phyloP scores from a whole-genome alignment of 2,888 invertebrate species.

The Drosophila helvetica region DNA sequence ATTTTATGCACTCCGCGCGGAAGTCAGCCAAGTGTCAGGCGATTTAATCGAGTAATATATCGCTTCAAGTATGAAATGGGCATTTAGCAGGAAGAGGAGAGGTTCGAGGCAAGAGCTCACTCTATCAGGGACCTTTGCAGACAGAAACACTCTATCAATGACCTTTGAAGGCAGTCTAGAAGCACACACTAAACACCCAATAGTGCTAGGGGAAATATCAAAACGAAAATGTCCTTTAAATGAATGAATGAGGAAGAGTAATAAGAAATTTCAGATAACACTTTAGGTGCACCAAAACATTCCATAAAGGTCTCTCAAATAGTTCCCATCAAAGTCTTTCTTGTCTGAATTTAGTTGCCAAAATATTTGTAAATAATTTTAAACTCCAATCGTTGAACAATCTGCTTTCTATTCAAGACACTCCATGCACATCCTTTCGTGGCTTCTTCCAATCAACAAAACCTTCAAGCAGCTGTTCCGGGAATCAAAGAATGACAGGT shows the following conservation, averaged over 20 bases:
- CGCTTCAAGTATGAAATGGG: constrained; percentile 18
- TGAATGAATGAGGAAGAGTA: not conserved
- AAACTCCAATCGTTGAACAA: too few relatives aligned
- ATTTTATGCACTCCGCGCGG: constrained; percentile 49
- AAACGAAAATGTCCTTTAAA: not conserved
- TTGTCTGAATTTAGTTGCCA: not conserved
- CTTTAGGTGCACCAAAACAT: not conserved
- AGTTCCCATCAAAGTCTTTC: not conserved
- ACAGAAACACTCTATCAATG: too few relatives aligned
- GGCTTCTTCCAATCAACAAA: not conserved
- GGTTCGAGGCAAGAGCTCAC: not conserved
- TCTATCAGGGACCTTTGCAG: not conserved
- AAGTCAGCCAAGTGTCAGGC: constrained; percentile 66
- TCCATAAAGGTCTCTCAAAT: not conserved
- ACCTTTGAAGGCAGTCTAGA: not conserved
- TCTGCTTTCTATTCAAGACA: too few relatives aligned
- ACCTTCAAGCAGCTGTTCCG: constrained; percentile 7
- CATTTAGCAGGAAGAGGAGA: not conserved
- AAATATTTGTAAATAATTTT: too few relatives aligned
- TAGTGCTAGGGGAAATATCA: not conserved
- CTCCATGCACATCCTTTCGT: not conserved
- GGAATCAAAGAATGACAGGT: constrained; percentile 27
- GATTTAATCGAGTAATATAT: constrained; percentile 66
- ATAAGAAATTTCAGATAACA: not conserved
- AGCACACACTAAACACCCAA: not conserved